Conservation (phyloP, 2,888 invertebrate species). For the Camponotus fellah region DNA sequence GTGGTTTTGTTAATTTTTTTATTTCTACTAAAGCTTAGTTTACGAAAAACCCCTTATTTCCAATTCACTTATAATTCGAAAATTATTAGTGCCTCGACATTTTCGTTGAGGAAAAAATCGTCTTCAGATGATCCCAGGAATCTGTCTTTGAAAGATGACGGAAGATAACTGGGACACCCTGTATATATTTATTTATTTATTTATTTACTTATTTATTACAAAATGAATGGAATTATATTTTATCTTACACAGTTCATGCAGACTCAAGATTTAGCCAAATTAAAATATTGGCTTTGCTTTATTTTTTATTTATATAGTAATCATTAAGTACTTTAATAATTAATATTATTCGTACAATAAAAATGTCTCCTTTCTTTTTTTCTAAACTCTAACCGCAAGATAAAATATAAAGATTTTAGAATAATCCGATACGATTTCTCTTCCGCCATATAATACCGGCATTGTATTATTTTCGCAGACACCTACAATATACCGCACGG, state of each 20-base stretch:
- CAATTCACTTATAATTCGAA: too few species aligned
- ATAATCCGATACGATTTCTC: not conserved
- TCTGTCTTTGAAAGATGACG: too few species aligned
- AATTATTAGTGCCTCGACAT: too few species aligned
- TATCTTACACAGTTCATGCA: not conserved
- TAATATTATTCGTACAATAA: not conserved
- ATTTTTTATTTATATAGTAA: not conserved
- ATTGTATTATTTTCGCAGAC: conserved; percentile 85
- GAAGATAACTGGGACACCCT: too few species aligned
- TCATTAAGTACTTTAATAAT: not conserved
- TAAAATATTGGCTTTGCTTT: not conserved
- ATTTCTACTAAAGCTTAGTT: too few species aligned
- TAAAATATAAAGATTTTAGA: conserved; percentile 12
- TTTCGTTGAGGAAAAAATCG: too few species aligned
- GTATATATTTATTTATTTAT: too few species aligned
- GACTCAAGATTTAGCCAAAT: not conserved
- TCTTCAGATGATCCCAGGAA: too few species aligned
- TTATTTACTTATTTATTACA: not conserved
- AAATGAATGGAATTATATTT: not conserved
- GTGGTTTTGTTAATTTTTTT: too few species aligned
- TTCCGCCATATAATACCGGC: conserved; percentile 10
- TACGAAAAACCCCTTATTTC: too few species aligned
- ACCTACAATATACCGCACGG: conserved; percentile 94
- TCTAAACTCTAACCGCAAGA: not conserved
- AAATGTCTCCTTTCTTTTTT: too few species aligned